Evolutionary conservation across 2,113 vertebrate genomes (phyloP).

Genomic region (Garra rufa): DNA sequence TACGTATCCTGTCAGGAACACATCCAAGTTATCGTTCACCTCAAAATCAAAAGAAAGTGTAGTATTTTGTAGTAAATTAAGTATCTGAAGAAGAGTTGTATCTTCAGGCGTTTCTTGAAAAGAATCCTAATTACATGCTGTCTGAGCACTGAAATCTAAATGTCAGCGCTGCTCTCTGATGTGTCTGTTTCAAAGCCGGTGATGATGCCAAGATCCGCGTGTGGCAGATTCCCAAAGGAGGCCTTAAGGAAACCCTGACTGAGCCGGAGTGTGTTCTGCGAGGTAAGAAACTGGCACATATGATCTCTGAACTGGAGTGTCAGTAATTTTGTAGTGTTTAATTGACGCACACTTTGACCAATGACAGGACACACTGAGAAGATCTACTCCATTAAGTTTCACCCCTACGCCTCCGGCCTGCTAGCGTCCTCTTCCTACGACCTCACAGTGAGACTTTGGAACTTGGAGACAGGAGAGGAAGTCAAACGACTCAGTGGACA

Average conservation of each 20-base stretch:
- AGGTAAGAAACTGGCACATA: constrained; percentile 75
- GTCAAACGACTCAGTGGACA: constrained; percentile 84
- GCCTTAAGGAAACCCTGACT: constrained; percentile 81
- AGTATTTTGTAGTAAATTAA: background rate
- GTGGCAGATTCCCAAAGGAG: constrained; percentile 84
- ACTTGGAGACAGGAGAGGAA: constrained; percentile 73
- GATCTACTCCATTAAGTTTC: constrained; percentile 93
- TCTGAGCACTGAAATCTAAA: constrained; percentile 1
- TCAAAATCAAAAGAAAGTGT: background rate
- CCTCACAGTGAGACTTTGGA: constrained; percentile 88
- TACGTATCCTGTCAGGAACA: too few relatives aligned
- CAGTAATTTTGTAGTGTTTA: background rate
- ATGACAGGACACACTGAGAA: constrained; percentile 90
- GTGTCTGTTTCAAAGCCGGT: constrained; percentile 73
- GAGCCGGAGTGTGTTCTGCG: constrained; percentile 81
- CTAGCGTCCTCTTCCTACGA: constrained; percentile 95
- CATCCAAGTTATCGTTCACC: background rate
- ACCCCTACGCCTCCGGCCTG: constrained; percentile 84
- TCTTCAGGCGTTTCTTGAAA: background rate
- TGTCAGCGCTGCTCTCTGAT: background rate
- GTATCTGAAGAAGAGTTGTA: background rate
- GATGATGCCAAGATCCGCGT: constrained; percentile 92
- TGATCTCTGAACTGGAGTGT: background rate
- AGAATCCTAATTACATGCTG: background rate
- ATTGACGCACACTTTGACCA: constrained; percentile 1